These are phyloP conservation scores for Ephydatia muelleri DNA, from an alignment of 37 sponge, comb jelly and placozoan genomes.

Conservation along the genomic window DNA sequence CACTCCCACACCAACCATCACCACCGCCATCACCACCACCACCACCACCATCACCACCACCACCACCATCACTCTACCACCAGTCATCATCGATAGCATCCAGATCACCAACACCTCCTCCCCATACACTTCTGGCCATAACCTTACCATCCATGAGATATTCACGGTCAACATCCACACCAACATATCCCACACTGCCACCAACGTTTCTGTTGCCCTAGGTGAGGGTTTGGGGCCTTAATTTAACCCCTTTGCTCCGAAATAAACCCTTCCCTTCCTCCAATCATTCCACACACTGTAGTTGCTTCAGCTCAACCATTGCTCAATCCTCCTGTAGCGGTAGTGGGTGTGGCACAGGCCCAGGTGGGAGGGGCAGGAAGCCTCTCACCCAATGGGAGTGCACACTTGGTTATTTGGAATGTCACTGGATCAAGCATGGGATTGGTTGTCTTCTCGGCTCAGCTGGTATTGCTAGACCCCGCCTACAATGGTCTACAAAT, in stretches of 20 bases:
- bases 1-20: no score
- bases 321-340: background rate
- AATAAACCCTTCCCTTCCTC: no score
- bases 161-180: background rate
- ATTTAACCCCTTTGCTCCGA: background rate
- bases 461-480: background rate
- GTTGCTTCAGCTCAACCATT: background rate
- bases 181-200: background rate
- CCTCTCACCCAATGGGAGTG: background rate
- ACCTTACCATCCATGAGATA: background rate
- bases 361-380: background rate
- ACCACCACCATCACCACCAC: background rate
- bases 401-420: background rate
- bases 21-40: background rate
- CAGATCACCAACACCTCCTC: conserved; percentile 45
- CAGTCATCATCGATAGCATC: conserved; percentile 36
- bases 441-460: background rate
- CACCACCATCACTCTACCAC: conserved; percentile 27
- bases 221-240: background rate
- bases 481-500: background rate
- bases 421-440: background rate
- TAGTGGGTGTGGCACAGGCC: background rate
- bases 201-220: background rate
- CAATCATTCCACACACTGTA: no score
- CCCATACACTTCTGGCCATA: conserved; percentile 42